These are phyloP conservation scores for Sturmia bella DNA, from an alignment of 2,888 invertebrate genomes.

Conservation along the genomic window DNA sequence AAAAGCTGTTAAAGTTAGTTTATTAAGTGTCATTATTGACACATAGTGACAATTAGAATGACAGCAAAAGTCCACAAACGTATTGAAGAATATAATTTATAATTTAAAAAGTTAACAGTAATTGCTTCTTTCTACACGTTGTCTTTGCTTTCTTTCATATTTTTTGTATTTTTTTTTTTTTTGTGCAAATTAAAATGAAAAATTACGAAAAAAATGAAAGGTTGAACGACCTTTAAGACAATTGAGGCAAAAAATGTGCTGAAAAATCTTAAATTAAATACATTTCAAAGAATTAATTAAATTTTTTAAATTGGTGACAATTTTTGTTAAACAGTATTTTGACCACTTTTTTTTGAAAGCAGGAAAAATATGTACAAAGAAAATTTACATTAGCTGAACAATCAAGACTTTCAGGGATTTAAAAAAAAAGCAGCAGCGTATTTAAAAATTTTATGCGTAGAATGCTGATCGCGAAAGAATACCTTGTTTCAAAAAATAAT, in stretches of 20 bases:
- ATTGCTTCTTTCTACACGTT: constrained; percentile 31
- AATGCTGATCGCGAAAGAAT: no score
- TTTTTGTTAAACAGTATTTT: neutral
- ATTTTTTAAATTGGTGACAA: neutral
- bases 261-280: constrained; percentile 14
- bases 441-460: no score
- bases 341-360: no score
- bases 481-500: no score
- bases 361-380: no score
- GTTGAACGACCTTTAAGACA: constrained; percentile 46
- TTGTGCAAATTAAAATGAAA: constrained; percentile 29
- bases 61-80: constrained; percentile 69
- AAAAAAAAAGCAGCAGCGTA: no score
- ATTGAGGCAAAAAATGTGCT: constrained; percentile 2
- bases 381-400: no score
- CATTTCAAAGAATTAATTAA: constrained; percentile 4
- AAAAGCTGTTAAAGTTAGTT: constrained; percentile 66
- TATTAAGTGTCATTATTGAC: constrained; percentile 70
- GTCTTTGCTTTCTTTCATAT: constrained; percentile 12
- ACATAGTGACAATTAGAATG: constrained; percentile 71
- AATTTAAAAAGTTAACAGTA: constrained; percentile 55
- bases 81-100: constrained; percentile 62
- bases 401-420: no score
- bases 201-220: constrained; percentile 23
- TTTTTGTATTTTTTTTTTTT: neutral